Evolutionary conservation across 2,888 invertebrate species (phyloP), one percentile per base, ranked within the genome.

Genomic region (Eledona agricola): DNA sequence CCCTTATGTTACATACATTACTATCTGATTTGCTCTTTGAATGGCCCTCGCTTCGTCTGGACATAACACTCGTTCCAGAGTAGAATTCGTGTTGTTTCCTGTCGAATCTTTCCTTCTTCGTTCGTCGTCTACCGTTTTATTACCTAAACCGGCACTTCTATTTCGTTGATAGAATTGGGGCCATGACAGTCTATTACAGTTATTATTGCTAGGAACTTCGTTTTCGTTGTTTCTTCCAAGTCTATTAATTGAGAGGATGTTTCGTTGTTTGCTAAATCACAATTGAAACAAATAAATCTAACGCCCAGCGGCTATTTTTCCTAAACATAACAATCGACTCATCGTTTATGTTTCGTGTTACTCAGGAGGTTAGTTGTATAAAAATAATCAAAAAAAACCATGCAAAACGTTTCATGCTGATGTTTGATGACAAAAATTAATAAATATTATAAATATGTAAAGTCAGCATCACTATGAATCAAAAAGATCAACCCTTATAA

Each of bases 21-120:
- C 89, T 77, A 90, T 90, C 79, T 89, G 89, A 82, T 88, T 89
- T 77, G 90, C 90, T 77, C 88, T 85, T 79, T 89, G 89, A 84
- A 90, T 86, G 70, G 89, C 90, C 76, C 87, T 86, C 67, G 87
- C 86, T 78, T 88, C 88, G 77, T 88, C 87, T 72, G 87, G 84
- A 74, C 80, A 80, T 77, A 83, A 76, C 55, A 80, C 82, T 77
- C 83, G 78, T 78, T 84, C 84, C 65, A 84, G 78, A 19, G 71
- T 72, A 5, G 80, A 77, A 59, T 75, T 71, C 29, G 81, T 71
- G 52, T 79, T 78, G 45, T 63, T 60, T 25, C 62, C 63, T 10
- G 59, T 53, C 7, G 68, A 64, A 26, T 75, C 73, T 65, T 74
- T 73, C 37, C 73, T 69, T 55, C 72, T 66, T 65, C 79, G 75